These are phyloP conservation scores for Simalia tracyae DNA, from an alignment of 2,797 vertebrate species.

Conservation along the genomic window DNA sequence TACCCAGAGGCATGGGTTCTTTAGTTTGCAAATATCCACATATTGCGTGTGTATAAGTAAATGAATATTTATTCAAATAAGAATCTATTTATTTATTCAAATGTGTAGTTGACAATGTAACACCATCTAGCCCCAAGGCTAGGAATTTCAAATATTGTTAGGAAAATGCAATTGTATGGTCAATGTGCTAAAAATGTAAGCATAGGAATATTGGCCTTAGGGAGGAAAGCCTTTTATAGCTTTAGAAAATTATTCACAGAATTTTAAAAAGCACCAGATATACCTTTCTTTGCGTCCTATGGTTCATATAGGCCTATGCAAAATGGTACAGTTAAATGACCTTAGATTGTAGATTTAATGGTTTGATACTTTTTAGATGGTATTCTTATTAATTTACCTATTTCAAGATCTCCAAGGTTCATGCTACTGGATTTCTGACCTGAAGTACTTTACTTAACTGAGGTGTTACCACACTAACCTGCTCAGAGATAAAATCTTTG, in stretches of 20 bases:
- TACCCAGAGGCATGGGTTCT: not conserved
- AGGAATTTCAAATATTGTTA: not conserved
- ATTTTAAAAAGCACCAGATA: not conserved
- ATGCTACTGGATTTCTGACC: not conserved
- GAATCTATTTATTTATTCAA: not conserved
- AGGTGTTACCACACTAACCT: not conserved
- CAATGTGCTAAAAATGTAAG: not conserved
- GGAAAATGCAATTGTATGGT: not conserved
- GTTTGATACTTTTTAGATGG: not conserved
- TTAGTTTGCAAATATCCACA: not conserved
- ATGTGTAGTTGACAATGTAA: not conserved
- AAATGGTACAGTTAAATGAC: not conserved
- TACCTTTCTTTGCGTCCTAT: not conserved
- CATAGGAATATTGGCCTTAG: not conserved
- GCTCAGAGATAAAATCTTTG: not conserved
- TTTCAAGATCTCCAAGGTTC: not conserved
- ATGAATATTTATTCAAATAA: not conserved
- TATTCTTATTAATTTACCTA: not conserved
- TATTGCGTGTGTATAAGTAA: not conserved
- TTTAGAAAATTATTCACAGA: not conserved
- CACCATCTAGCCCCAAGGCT: not conserved
- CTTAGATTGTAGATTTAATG: not conserved
- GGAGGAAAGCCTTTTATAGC: not conserved
- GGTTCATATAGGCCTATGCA: not conserved
- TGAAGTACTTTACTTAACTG: not conserved